A percentile compares a stretch with the other conserved stretches of the same genome.
phyloP scores from a whole-genome alignment of 2,888 invertebrate genomes.

The Apodemia duryi region DNA sequence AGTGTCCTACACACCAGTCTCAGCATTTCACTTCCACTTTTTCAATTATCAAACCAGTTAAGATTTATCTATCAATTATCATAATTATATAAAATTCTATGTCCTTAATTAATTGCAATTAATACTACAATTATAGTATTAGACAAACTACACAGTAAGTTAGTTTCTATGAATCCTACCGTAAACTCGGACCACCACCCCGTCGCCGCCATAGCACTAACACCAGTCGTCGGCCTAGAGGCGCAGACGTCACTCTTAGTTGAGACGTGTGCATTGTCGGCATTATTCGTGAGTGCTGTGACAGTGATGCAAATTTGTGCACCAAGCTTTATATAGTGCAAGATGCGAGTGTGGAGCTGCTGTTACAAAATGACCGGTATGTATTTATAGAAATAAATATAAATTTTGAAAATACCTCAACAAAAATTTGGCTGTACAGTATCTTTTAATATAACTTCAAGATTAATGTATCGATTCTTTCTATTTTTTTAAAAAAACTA shows the following conservation, averaged over 20 bases:
- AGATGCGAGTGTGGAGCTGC: slow-evolving; percentile 46
- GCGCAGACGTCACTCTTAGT: slow-evolving; percentile 9
- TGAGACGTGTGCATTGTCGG: slow-evolving; percentile 13
- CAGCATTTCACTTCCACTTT: too few species aligned
- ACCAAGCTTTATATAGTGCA: slow-evolving; percentile 42
- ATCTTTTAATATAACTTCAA: too few species aligned
- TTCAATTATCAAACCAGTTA: too few species aligned
- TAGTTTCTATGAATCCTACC: neutral
- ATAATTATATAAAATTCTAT: neutral
- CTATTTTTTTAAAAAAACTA: too few species aligned
- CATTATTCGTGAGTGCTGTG: slow-evolving; percentile 49
- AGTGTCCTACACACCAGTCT: too few species aligned
- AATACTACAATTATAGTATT: neutral
- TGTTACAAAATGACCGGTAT: slow-evolving; percentile 65
- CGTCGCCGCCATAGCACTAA: neutral
- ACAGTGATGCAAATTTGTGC: slow-evolving; percentile 63
- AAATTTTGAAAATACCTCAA: too few species aligned
- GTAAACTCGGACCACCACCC: slow-evolving; percentile 8
- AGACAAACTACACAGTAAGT: slow-evolving; percentile 4
- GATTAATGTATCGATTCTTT: too few species aligned
- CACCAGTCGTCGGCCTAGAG: slow-evolving; percentile 1
- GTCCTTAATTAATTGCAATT: neutral
- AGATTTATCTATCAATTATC: too few species aligned
- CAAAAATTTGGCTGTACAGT: too few species aligned
- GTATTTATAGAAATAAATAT: slow-evolving; percentile 28